Conservation (phyloP, 2,113 vertebrate genomes). For the Desmodus rotundus region DNA sequence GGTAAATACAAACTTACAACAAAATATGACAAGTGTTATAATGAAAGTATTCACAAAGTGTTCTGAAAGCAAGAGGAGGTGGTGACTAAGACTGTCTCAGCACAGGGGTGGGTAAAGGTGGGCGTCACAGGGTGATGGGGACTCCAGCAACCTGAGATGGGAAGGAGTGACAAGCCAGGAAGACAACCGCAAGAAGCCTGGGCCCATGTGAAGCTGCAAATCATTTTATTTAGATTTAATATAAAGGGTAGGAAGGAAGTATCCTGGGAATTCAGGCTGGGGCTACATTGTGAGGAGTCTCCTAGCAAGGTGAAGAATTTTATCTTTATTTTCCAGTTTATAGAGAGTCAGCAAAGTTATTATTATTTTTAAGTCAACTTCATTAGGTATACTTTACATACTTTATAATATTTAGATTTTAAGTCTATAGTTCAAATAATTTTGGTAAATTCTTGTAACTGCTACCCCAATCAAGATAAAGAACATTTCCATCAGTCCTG, state of each 20-base stretch:
- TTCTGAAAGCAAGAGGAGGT: not conserved
- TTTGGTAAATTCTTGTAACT: conserved; percentile 23
- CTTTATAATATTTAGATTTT: not conserved
- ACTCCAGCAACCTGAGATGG: not conserved
- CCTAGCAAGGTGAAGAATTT: not conserved
- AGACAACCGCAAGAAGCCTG: not conserved
- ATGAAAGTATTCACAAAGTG: conserved; percentile 42
- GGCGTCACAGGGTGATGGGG: not conserved
- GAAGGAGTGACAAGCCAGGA: not conserved
- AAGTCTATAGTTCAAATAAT: not conserved
- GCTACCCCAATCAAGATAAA: not conserved
- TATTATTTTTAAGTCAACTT: not conserved
- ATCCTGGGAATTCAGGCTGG: conserved; percentile 1
- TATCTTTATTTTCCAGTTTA: not conserved
- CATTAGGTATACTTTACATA: not conserved
- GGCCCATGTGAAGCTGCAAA: not conserved
- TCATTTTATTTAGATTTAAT: conserved; percentile 13
- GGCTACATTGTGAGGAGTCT: not conserved
- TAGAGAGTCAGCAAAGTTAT: not conserved
- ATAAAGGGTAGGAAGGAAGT: not conserved
- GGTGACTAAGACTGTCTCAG: conserved; percentile 37
- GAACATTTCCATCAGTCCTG: not conserved
- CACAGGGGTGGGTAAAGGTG: not conserved
- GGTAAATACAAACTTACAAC: conserved; percentile 48
- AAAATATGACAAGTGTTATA: not conserved